Percentiles rank a stretch among this genome's conserved stretches.
Evolutionary conservation across 1,140 invertebrate genomes (phyloP).

Genomic region (roundworm (Caenorhabditis elegans)): DNA sequence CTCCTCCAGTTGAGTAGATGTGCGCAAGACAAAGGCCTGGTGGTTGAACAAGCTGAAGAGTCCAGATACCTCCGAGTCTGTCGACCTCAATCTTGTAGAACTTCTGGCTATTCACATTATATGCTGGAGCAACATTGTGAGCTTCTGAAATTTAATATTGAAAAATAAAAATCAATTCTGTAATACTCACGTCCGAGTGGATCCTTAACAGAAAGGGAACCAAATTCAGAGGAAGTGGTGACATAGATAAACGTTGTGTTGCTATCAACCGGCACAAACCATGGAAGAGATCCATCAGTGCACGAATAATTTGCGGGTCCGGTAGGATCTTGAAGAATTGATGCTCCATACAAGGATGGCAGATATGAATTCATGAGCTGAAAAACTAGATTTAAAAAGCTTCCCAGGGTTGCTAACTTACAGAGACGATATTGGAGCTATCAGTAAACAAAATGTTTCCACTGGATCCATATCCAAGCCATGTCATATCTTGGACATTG

Average conservation of each 20-base stretch:
- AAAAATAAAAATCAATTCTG: neutral
- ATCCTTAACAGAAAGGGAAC: slow-evolving; percentile 18
- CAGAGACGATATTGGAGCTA: neutral
- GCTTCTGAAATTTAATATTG: slow-evolving; percentile 11
- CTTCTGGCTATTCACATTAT: neutral
- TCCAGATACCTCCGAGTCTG: slow-evolving; percentile 19
- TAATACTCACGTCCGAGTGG: slow-evolving; percentile 19
- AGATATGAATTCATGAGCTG: too few relatives aligned
- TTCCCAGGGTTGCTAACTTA: too few relatives aligned
- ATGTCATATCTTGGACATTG: slow-evolving; percentile 17
- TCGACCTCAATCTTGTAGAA: slow-evolving; percentile 16
- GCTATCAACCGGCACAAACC: slow-evolving; percentile 25
- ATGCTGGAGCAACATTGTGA: neutral
- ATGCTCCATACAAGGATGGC: slow-evolving; percentile 34
- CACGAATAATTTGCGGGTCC: neutral
- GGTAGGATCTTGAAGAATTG: slow-evolving; percentile 37
- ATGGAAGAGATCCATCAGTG: neutral
- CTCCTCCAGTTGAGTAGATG: slow-evolving; percentile 21
- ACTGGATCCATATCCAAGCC: slow-evolving; percentile 40
- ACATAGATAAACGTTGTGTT: slow-evolving; percentile 36
- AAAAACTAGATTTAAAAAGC: too few relatives aligned
- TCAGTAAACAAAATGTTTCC: slow-evolving; percentile 39
- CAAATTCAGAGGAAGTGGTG: neutral
- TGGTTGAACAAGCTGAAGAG: slow-evolving; percentile 25
- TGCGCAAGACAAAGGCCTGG: slow-evolving; percentile 38